Evolutionary conservation across 2,888 invertebrate genomes (phyloP).

Genomic region (Chaetoderma sp.): DNA sequence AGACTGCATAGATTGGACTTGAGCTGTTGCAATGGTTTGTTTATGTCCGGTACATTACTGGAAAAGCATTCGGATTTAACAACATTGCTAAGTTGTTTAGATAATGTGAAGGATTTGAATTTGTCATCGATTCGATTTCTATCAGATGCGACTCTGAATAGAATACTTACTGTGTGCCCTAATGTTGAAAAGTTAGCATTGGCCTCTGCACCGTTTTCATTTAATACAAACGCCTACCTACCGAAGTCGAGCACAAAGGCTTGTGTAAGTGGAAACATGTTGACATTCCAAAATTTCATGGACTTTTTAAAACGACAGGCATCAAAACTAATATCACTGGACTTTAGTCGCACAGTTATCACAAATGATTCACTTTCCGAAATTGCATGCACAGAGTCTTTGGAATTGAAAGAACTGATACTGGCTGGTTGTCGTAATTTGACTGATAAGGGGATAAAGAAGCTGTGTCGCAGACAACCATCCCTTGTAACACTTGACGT

Average conservation of each 20-base stretch:
- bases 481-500: conserved; percentile 75
- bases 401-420: conserved; percentile 73
- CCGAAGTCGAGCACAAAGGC: conserved; percentile 29
- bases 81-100: conserved; percentile 38
- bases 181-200: conserved; percentile 76
- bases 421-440: conserved; percentile 77
- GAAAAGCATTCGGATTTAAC: conserved; percentile 74
- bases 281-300: conserved; percentile 79
- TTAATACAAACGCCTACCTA: conserved; percentile 78
- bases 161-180: conserved; percentile 76
- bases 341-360: conserved; percentile 79
- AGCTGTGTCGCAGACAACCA: conserved; percentile 74
- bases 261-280: conserved; percentile 75
- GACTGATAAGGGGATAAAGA: conserved; percentile 74
- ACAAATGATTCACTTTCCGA: conserved; percentile 76
- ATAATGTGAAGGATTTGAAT: conserved; percentile 74
- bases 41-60: conserved; percentile 80
- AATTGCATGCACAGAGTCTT: conserved; percentile 73
- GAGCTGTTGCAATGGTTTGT: conserved; percentile 78
- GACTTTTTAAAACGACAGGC: conserved; percentile 74
- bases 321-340: conserved; percentile 74
- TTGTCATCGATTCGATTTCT: conserved; percentile 79
- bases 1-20: conserved; percentile 76
- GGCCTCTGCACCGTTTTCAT: conserved; percentile 79
- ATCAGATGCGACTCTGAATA: conserved; percentile 80